Percentiles rank a stretch among this genome's conserved stretches.
phyloP scores from a whole-genome alignment of 2,888 invertebrate genomes.

The Drosophila nr. medialis region DNA sequence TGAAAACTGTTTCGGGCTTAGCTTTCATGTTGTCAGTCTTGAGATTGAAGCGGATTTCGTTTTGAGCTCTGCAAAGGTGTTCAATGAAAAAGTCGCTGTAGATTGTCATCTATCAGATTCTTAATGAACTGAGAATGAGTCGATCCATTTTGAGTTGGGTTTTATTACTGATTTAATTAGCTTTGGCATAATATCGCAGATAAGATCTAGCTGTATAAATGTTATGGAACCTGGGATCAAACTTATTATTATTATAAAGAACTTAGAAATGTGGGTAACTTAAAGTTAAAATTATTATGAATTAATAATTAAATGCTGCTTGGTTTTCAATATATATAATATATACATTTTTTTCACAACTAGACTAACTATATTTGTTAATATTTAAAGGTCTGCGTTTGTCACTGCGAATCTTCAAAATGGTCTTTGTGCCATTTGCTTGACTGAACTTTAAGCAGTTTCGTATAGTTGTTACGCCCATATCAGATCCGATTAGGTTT shows the following conservation, averaged over 20 bases:
- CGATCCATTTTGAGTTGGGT: constrained; percentile 11
- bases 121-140: constrained; percentile 34
- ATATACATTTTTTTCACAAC: no score
- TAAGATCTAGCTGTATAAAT: background rate
- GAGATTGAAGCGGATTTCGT: constrained; percentile 61
- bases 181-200: background rate
- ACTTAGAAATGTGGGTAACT: background rate
- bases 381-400: constrained; percentile 5
- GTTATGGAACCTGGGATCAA: constrained; percentile 7
- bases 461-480: constrained; percentile 41
- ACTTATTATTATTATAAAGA: background rate
- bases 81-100: constrained; percentile 28
- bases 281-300: background rate
- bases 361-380: background rate
- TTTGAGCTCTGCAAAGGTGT: constrained; percentile 1
- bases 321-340: no score
- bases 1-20: constrained; percentile 44
- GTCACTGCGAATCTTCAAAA: constrained; percentile 1
- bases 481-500: constrained; percentile 52
- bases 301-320: background rate
- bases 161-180: constrained; percentile 28
- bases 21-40: constrained; percentile 57
- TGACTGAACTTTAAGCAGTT: constrained; percentile 42
- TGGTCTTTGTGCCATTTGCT: constrained; percentile 16
- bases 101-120: constrained; percentile 27